These are phyloP conservation scores for Acanthaster planci DNA, from an alignment of 35 echinoderm and acorn worm genomes.

Conservation along the genomic window DNA sequence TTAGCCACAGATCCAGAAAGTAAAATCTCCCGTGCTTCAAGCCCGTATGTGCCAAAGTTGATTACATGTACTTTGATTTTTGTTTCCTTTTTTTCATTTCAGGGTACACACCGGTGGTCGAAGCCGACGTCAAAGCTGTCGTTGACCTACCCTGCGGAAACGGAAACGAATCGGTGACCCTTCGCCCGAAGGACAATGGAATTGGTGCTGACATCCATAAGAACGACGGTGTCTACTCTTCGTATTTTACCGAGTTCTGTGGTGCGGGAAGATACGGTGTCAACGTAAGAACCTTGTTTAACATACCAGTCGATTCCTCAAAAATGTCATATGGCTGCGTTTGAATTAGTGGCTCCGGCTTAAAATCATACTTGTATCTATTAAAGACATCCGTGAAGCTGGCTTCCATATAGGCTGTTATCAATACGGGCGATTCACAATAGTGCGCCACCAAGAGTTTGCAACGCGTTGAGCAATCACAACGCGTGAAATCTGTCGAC, in stretches of 20 bases:
- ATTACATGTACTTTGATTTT: too few relatives aligned
- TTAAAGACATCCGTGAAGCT: too few relatives aligned
- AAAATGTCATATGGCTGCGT: too few relatives aligned
- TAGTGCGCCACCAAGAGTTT: too few relatives aligned
- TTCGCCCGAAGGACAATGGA: slow-evolving; percentile 59
- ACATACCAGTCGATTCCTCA: too few relatives aligned
- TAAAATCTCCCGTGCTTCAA: too few relatives aligned
- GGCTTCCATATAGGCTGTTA: too few relatives aligned
- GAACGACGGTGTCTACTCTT: slow-evolving; percentile 79
- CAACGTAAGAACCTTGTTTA: slow-evolving; percentile 39
- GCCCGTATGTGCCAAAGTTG: neutral
- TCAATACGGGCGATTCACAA: too few relatives aligned
- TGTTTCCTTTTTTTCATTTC: neutral
- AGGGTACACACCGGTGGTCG: slow-evolving; percentile 66
- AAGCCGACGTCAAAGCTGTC: slow-evolving; percentile 57
- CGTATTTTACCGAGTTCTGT: slow-evolving; percentile 67
- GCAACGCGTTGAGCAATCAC: too few relatives aligned
- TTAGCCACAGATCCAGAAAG: too few relatives aligned
- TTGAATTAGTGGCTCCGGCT: slow-evolving; percentile 6
- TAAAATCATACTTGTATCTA: too few relatives aligned
- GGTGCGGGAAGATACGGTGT: slow-evolving; percentile 68
- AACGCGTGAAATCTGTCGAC: too few relatives aligned
- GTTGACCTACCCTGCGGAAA: slow-evolving; percentile 35
- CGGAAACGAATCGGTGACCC: slow-evolving; percentile 6
- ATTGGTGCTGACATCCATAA: slow-evolving; percentile 77